These are phyloP conservation scores for Monoplex corrugatus DNA, from an alignment of 2,888 invertebrate genomes.

Conservation along the genomic window DNA sequence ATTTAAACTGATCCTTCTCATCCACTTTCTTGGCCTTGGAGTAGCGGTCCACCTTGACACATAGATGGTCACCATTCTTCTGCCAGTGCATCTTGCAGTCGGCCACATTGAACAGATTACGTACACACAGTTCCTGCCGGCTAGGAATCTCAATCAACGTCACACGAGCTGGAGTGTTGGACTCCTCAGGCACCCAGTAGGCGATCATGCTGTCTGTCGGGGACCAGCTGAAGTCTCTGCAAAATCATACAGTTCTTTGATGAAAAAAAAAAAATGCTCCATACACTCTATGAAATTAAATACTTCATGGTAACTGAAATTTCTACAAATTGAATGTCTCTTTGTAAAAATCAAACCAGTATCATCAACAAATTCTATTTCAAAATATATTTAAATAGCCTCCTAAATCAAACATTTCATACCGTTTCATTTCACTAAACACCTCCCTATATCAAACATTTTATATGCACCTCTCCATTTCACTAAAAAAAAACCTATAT, in stretches of 20 bases:
- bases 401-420: too few species aligned
- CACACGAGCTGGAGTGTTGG: constrained; percentile 96
- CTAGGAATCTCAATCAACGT: constrained; percentile 94
- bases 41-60: constrained; percentile 95
- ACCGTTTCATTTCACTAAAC: too few species aligned
- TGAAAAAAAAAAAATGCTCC: too few species aligned
- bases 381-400: too few species aligned
- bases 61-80: constrained; percentile 97
- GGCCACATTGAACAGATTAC: constrained; percentile 98
- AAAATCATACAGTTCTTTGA: constrained; percentile 14
- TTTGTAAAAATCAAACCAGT: too few species aligned
- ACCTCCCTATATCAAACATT: too few species aligned
- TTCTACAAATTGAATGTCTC: too few species aligned
- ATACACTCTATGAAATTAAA: too few species aligned
- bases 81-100: constrained; percentile 99
- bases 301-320: too few species aligned
- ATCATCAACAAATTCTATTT: too few species aligned
- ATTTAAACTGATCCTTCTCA: constrained; percentile 94
- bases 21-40: constrained; percentile 92
- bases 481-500: too few species aligned
- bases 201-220: constrained; percentile 97
- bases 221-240: constrained; percentile 97
- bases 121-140: constrained; percentile 86
- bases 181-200: constrained; percentile 98
- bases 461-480: too few species aligned